A percentile compares a stretch with the other conserved stretches of the same genome.
phyloP scores from a whole-genome alignment of 2,797 vertebrate species.

The Pterois miles region DNA sequence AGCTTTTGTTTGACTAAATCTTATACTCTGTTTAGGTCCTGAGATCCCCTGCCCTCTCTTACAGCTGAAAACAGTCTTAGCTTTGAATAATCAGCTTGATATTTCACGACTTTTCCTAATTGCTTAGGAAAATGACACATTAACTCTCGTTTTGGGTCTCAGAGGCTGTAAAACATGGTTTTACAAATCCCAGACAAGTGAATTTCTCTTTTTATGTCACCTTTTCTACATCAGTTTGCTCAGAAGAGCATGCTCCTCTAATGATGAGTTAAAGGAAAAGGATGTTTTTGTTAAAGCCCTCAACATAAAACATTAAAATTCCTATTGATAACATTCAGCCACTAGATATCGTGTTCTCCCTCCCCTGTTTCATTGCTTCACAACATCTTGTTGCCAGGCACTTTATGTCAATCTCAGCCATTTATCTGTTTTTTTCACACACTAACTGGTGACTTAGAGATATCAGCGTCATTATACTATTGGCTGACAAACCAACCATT shows the following conservation, averaged over 20 bases:
- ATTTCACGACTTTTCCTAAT: background rate
- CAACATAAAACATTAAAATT: background rate
- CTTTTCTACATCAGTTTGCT: background rate
- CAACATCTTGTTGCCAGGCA: no score
- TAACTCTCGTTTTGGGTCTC: background rate
- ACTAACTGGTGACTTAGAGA: no score
- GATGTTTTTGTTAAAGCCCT: background rate
- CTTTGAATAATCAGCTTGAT: background rate
- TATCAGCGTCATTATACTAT: no score
- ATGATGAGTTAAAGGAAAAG: background rate
- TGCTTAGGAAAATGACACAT: background rate
- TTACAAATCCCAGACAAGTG: background rate
- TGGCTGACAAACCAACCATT: no score
- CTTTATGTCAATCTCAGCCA: no score
- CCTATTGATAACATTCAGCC: no score
- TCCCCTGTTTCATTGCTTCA: no score
- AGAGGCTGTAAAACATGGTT: background rate
- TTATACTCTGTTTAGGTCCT: background rate
- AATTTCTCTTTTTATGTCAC: background rate
- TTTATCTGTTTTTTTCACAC: no score
- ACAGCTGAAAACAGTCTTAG: background rate
- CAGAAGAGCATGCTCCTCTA: background rate
- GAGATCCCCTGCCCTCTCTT: background rate
- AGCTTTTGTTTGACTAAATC: slow-evolving; percentile 22
- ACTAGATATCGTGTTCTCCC: no score